Evolutionary conservation across 1,140 invertebrate genomes (phyloP).

Genomic region (Penaeus indicus): DNA sequence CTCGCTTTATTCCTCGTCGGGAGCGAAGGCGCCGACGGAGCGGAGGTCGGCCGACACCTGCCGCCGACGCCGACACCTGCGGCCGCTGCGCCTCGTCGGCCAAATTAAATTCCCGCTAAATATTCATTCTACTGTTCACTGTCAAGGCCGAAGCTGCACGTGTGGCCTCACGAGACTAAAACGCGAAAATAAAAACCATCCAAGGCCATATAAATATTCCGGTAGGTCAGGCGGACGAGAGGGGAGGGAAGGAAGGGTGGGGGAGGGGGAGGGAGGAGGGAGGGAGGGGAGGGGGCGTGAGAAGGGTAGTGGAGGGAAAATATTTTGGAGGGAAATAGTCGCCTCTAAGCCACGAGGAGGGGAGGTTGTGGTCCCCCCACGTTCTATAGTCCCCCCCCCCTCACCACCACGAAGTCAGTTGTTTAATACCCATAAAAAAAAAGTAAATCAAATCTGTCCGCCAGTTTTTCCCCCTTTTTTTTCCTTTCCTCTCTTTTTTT

Average conservation of each 20-base stretch:
- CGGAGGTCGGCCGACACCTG: too few relatives aligned
- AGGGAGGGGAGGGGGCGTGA: not conserved
- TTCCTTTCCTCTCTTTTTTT: too few relatives aligned
- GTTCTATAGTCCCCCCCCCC: too few relatives aligned
- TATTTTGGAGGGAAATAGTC: too few relatives aligned
- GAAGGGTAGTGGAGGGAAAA: not conserved
- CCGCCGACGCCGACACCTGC: too few relatives aligned
- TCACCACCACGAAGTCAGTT: too few relatives aligned
- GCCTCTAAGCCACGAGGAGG: not conserved
- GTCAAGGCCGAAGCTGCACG: slow-evolving; percentile 47
- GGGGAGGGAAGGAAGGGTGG: not conserved
- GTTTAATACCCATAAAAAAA: too few relatives aligned
- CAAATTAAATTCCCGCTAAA: slow-evolving; percentile 44
- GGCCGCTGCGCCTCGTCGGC: not conserved
- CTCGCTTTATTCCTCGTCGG: too few relatives aligned
- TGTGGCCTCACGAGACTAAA: slow-evolving; percentile 34
- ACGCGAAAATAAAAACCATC: slow-evolving; percentile 47
- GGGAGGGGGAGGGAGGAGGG: not conserved
- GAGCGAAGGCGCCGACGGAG: too few relatives aligned
- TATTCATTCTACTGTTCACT: slow-evolving; percentile 49
- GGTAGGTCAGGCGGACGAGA: not conserved
- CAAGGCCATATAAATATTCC: not conserved
- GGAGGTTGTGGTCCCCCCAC: not conserved
- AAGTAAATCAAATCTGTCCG: too few relatives aligned
- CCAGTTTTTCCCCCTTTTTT: too few relatives aligned